Base-by-base conservation (phyloP, 2,888 invertebrate species). In the Sympetrum striolatum region DNA sequence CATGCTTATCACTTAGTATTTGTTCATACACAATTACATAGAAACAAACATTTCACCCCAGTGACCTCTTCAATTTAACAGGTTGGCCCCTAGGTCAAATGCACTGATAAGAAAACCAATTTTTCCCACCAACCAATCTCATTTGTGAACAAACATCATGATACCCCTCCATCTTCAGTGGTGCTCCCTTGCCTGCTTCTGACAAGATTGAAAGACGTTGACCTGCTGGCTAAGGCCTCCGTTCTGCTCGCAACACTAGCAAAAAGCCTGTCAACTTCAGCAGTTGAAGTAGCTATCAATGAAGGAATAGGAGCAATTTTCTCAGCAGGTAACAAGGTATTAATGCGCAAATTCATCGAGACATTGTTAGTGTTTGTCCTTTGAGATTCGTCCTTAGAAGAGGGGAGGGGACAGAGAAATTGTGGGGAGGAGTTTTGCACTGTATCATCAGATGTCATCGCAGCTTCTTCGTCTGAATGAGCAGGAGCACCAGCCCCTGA, bases 141-240 rank as follows among this genome's bases (percentile, higher is more conserved):
- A 15, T 37, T 37, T 14, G 12, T n/a, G 53, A 64, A 86, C 60
- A 86, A 60, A 86, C 86, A 86, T 90, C 90, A 91, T 91, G 91
- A 92, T 35, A 91, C 90, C 48, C 79, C 86, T 22, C 91, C 90
- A 90, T 92, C 92, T n/a, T 92, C 92, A 14, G 91, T 90, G 35
- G 81, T 91, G 80, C 91, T 91, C 35, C 91, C 90, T 35, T 91
- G 91, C 64, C 92, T 82, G 25, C 92, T 91, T 39, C 91, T 90
- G 15, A 92, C 92, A n/a, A 92, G 90, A 81, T 92, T 92, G 81
- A 92, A 92, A 80, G 91, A 91, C n/a, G 91, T 91, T 25, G 91
- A 91, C 31, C 92, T 80, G 53, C 90, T 91, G 14, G 92, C 92
- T 14, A 92, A 82, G 10, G 92, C 92, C 25, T 91, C 92, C 44